phyloP scores from a whole-genome alignment of 2,797 vertebrate genomes.

The Lateolabrax maculatus region DNA sequence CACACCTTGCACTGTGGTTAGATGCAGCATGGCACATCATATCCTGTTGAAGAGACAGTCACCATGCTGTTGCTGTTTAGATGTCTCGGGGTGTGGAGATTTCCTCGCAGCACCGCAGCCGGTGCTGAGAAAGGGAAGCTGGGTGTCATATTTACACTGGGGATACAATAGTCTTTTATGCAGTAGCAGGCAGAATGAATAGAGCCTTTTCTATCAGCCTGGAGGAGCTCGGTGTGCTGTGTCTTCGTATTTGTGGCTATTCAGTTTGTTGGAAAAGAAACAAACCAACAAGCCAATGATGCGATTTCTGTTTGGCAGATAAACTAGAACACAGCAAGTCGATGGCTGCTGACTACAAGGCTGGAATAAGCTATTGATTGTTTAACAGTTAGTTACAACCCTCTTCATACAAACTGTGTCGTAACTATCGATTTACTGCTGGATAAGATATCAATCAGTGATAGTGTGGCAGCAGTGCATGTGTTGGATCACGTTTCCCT shows the following conservation, averaged over 20 bases:
- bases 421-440: slow-evolving; percentile 48
- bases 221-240: neutral
- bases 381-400: slow-evolving; percentile 13
- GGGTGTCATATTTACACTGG: slow-evolving; percentile 61
- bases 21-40: slow-evolving; percentile 18
- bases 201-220: slow-evolving; percentile 1
- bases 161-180: slow-evolving; percentile 53
- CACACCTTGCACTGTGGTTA: slow-evolving; percentile 37
- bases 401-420: slow-evolving; percentile 7
- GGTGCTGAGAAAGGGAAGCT: slow-evolving; percentile 32
- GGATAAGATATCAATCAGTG: slow-evolving; percentile 20
- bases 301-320: neutral
- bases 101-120: slow-evolving; percentile 21
- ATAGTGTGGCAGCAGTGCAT: slow-evolving; percentile 3
- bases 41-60: slow-evolving; percentile 43
- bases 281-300: neutral
- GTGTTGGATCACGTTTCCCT: slow-evolving; percentile 17
- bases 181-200: slow-evolving; percentile 11
- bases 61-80: neutral
- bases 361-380: slow-evolving; percentile 41
- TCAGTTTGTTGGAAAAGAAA: neutral
- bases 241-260: neutral
- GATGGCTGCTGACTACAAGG: neutral
- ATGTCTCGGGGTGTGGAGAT: slow-evolving; percentile 29
- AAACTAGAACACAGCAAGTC: too few relatives aligned